Conservation (phyloP, 2,888 invertebrate species). For the Hoplodrina blanda region DNA sequence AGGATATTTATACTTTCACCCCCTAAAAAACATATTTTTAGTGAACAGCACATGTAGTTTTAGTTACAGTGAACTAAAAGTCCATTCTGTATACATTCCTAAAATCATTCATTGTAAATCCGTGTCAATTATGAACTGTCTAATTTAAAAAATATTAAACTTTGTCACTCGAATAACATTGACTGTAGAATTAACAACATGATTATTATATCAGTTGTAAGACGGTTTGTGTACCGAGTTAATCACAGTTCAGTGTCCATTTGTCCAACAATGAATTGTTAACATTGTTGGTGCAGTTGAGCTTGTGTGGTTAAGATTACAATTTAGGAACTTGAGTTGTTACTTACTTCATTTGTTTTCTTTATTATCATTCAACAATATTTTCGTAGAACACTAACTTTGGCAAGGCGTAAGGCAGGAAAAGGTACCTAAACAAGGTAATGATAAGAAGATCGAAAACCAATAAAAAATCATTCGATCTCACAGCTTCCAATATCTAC, state of each 20-base stretch:
- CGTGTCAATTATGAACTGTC: too few species aligned
- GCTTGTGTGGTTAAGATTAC: neutral
- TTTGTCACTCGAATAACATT: neutral
- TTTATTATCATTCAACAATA: neutral
- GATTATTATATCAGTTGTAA: conserved; percentile 25
- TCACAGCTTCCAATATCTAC: neutral
- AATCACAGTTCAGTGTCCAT: conserved; percentile 27
- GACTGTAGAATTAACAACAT: neutral
- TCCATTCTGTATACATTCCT: too few species aligned
- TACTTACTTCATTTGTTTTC: neutral
- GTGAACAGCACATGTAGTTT: too few species aligned
- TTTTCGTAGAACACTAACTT: neutral
- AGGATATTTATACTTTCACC: too few species aligned
- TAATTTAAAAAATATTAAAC: neutral
- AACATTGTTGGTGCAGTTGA: conserved; percentile 24
- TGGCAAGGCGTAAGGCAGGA: too few species aligned
- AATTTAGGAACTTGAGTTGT: conserved; percentile 18
- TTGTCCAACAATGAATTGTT: conserved; percentile 29
- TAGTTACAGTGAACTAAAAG: too few species aligned
- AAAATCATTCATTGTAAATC: too few species aligned
- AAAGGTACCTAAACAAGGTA: neutral
- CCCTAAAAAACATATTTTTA: too few species aligned
- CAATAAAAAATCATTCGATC: conserved; percentile 6
- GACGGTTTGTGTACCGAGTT: conserved; percentile 12
- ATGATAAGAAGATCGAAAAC: conserved; percentile 11